Conservation (phyloP, 2,113 vertebrate genomes). For the Trichechus manatus region DNA sequence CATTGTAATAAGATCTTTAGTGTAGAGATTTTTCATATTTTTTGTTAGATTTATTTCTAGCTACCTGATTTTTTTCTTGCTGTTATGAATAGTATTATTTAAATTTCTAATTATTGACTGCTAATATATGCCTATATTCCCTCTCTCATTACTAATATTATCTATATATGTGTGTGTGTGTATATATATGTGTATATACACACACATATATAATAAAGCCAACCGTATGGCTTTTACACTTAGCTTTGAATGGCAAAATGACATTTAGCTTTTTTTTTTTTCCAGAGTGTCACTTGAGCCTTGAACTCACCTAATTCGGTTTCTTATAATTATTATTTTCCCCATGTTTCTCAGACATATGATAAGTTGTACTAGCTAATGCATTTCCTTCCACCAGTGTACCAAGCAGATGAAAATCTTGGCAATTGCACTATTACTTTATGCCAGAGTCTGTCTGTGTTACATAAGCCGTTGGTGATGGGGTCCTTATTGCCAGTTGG, state of each 20-base stretch:
- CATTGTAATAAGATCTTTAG: no score
- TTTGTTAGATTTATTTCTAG: no score
- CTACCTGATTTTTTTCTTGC: no score
- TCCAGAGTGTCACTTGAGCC: neutral
- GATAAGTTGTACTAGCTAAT: neutral
- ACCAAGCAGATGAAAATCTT: neutral
- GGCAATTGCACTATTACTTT: neutral
- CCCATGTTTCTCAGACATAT: neutral
- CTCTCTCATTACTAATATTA: no score
- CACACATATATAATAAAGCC: neutral
- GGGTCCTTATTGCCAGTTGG: neutral
- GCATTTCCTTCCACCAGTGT: neutral
- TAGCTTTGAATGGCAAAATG: neutral
- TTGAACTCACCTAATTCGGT: neutral
- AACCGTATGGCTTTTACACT: neutral
- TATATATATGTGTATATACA: no score
- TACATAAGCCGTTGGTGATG: fast-evolving
- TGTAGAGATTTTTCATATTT: no score
- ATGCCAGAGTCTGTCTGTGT: neutral
- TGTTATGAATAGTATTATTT: no score
- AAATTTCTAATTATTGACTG: no score
- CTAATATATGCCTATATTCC: no score
- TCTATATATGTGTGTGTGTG: no score
- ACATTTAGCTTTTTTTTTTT: neutral
- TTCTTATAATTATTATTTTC: neutral